These are phyloP conservation scores for Penaeus japonicus DNA, from an alignment of 1,140 invertebrate species.

Conservation along the genomic window DNA sequence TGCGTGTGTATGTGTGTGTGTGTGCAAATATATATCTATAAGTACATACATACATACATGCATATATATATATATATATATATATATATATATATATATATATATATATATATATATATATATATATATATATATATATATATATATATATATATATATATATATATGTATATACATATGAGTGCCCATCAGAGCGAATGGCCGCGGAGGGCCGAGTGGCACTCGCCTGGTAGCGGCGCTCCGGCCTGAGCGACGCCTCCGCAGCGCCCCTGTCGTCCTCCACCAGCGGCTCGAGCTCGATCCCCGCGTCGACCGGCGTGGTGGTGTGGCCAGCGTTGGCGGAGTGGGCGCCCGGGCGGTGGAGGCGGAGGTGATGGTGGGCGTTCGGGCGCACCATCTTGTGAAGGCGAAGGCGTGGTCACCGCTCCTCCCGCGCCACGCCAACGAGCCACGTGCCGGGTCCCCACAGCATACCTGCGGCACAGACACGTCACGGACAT, in stretches of 20 bases:
- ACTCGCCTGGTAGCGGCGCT: not conserved
- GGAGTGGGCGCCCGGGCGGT: not conserved
- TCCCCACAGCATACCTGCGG: no score
- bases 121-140: not conserved
- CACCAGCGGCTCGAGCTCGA: conserved; percentile 41
- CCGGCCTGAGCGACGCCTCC: not conserved
- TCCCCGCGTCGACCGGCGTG: not conserved
- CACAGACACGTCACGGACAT: no score
- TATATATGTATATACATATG: not conserved
- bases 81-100: not conserved
- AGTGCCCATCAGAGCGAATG: not conserved
- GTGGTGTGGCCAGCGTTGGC: conserved; percentile 6
- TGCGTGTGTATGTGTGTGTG: no score
- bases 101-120: not conserved
- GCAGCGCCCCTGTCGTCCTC: not conserved
- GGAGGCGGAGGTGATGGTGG: conserved; percentile 11
- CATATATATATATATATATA: not conserved
- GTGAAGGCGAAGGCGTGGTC: not conserved
- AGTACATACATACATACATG: no score
- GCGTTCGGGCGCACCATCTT: conserved; percentile 16
- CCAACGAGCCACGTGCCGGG: no score
- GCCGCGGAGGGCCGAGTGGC: not conserved
- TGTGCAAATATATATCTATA: not conserved
- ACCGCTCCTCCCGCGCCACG: not conserved
- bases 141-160: not conserved